phyloP scores from a whole-genome alignment of 2,797 vertebrate species.

The Brachyrhaphis roseni region DNA sequence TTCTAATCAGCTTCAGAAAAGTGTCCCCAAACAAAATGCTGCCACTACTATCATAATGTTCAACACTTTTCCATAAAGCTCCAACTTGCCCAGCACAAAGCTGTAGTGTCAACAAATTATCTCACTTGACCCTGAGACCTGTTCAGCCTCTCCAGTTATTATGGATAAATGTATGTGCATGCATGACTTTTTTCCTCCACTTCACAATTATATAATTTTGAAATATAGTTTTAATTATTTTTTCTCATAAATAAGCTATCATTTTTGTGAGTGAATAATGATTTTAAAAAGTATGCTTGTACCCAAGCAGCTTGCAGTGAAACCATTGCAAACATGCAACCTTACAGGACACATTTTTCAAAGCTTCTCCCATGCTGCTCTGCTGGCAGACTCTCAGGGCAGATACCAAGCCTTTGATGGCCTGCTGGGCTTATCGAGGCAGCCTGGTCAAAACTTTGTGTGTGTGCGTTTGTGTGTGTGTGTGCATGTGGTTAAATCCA shows the following conservation, averaged over 20 bases:
- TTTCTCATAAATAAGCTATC: background rate
- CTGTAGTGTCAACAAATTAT: background rate
- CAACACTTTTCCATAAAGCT: background rate
- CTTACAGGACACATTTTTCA: constrained; percentile 41
- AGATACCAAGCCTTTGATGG: constrained; percentile 68
- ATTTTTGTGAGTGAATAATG: constrained; percentile 3
- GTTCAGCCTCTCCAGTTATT: background rate
- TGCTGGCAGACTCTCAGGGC: constrained; percentile 60
- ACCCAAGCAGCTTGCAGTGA: constrained; percentile 3
- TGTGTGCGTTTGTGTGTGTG: constrained; percentile 41
- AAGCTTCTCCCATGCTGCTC: constrained; percentile 42
- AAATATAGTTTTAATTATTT: background rate
- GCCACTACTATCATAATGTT: background rate
- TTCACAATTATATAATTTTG: background rate
- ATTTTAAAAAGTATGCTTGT: constrained; percentile 27
- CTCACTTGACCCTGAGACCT: background rate
- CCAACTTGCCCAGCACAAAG: background rate
- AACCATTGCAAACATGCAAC: constrained; percentile 43
- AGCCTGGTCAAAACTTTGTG: constrained; percentile 53
- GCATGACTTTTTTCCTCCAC: background rate
- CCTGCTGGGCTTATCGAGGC: constrained; percentile 61
- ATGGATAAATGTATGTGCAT: background rate
- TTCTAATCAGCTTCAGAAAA: background rate
- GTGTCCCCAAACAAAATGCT: background rate
- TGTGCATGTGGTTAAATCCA: constrained; percentile 73